Evolutionary conservation across 2,888 invertebrate genomes (phyloP).

Genomic region (Hyalella azteca): DNA sequence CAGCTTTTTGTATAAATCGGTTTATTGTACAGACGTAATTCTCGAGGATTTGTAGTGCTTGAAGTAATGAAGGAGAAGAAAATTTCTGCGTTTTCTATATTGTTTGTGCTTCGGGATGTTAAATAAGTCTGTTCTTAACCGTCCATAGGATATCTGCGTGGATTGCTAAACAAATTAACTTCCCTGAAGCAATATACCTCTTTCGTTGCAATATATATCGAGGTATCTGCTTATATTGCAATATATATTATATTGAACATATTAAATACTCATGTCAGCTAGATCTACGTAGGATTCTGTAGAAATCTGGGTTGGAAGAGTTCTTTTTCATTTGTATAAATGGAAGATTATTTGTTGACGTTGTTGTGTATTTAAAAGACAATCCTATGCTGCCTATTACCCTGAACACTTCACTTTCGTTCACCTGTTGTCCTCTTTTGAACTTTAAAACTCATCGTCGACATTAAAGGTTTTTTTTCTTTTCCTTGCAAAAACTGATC

Average conservation of each 20-base stretch:
- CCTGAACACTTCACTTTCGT: neutral
- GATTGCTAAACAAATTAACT: neutral
- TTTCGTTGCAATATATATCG: constrained; percentile 19
- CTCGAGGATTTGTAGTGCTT: neutral
- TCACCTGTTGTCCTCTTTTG: neutral
- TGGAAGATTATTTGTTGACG: constrained; percentile 32
- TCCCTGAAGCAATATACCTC: constrained; percentile 21
- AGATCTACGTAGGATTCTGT: neutral
- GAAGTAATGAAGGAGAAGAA: neutral
- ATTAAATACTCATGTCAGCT: constrained; percentile 23
- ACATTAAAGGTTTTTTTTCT: too few species aligned
- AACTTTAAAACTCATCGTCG: neutral
- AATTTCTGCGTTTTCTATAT: neutral
- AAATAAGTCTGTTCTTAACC: neutral
- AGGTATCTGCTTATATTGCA: neutral
- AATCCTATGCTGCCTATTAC: constrained; percentile 10
- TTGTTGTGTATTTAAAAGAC: constrained; percentile 37
- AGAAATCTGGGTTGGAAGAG: constrained; percentile 5
- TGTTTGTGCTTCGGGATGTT: neutral
- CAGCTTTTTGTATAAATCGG: constrained; percentile 34
- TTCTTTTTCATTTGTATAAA: constrained; percentile 36
- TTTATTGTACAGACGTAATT: constrained; percentile 23
- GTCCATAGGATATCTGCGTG: constrained; percentile 4
- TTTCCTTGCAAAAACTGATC: too few species aligned
- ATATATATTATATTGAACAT: neutral